Conservation (phyloP, 1,140 invertebrate genomes). For the Sarcophaga bullata region DNA sequence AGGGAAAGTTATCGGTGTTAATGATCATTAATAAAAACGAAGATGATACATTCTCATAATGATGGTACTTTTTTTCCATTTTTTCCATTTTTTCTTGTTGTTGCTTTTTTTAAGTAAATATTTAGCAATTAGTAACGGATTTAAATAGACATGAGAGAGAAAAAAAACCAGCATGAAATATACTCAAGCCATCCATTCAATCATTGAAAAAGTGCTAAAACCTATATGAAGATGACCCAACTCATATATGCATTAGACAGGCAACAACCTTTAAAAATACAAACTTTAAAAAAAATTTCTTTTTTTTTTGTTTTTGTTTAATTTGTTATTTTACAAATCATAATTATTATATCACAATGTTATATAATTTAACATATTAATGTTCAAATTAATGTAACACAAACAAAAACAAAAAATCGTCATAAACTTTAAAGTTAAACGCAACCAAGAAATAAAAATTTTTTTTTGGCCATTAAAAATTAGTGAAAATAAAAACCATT, state of each 20-base stretch:
- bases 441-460: too few species aligned
- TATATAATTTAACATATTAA: background rate
- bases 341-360: slow-evolving; percentile 4
- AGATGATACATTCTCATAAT: slow-evolving; percentile 1
- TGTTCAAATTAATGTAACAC: too few species aligned
- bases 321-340: background rate
- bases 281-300: background rate
- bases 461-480: too few species aligned
- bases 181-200: background rate
- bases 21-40: background rate
- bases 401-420: too few species aligned
- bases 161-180: background rate
- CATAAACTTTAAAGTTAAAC: too few species aligned
- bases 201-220: background rate
- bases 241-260: background rate
- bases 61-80: background rate
- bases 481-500: too few species aligned
- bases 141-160: background rate
- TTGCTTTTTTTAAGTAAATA: background rate
- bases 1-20: background rate
- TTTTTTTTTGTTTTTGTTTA: background rate
- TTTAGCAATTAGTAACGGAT: slow-evolving; percentile 9
- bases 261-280: background rate
- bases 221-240: background rate
- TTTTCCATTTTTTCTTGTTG: background rate